Percentiles rank a stretch among this genome's conserved stretches.
These are phyloP conservation scores for Crematogaster levior DNA, from an alignment of 2,888 invertebrate genomes.

Conservation along the genomic window DNA sequence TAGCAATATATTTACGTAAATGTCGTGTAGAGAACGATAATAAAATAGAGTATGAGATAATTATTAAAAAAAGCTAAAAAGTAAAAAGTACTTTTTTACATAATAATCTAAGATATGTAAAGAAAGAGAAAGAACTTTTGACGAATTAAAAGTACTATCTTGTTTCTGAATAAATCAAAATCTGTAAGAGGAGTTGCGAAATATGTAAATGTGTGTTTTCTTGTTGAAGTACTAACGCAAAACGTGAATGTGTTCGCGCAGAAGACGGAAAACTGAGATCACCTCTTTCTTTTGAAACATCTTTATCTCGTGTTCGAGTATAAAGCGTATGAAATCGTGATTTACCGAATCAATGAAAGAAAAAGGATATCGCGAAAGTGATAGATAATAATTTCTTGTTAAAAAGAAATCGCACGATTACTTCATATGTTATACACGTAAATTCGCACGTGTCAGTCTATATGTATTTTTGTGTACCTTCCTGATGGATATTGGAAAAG, in stretches of 20 bases:
- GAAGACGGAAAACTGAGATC: background rate
- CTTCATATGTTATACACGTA: constrained; percentile 52
- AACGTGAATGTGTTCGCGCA: background rate
- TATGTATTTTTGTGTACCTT: constrained; percentile 54
- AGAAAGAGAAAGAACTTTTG: background rate
- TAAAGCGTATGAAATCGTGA: background rate
- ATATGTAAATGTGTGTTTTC: constrained; percentile 13
- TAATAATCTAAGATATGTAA: background rate
- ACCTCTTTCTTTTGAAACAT: background rate
- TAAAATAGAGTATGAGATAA: background rate
- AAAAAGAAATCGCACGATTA: constrained; percentile 60
- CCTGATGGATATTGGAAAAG: constrained; percentile 76
- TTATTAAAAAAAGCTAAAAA: background rate
- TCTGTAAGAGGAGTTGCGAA: background rate
- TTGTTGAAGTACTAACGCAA: background rate
- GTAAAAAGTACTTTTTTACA: background rate
- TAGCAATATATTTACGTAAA: background rate
- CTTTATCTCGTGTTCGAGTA: background rate
- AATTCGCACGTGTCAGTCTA: constrained; percentile 60
- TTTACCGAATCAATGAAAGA: constrained; percentile 11
- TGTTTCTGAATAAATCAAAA: constrained; percentile 25
- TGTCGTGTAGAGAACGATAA: background rate
- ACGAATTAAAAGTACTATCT: constrained; percentile 11
- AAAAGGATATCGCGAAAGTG: background rate
- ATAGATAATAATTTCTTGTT: constrained; percentile 58